phyloP scores from a whole-genome alignment of 2,113 vertebrate genomes.

The Pterophyllum scalare region DNA sequence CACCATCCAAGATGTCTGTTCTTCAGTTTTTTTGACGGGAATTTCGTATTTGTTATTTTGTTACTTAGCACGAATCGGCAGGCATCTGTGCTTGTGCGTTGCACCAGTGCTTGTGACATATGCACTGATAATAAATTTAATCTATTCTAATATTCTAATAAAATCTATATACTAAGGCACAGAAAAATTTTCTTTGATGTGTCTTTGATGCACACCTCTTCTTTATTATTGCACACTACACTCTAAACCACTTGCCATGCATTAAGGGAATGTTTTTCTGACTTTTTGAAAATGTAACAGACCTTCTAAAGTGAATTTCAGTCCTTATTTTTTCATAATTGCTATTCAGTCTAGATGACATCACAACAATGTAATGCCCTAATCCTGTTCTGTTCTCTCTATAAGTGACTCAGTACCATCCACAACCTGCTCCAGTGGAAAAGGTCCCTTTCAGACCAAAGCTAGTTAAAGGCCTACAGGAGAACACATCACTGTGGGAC shows the following conservation, averaged over 20 bases:
- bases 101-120: neutral
- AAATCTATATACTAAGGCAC: neutral
- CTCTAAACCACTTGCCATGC: conserved; percentile 64
- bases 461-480: conserved; percentile 38
- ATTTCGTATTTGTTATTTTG: neutral
- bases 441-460: conserved; percentile 48
- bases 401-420: conserved; percentile 57
- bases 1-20: too few species aligned
- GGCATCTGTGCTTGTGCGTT: neutral
- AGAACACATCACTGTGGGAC: conserved; percentile 53
- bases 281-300: conserved; percentile 64
- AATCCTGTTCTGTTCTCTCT: conserved; percentile 46
- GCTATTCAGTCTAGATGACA: conserved; percentile 64
- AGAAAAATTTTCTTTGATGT: neutral
- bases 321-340: conserved; percentile 56
- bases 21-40: neutral
- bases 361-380: conserved; percentile 54
- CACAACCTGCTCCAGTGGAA: conserved; percentile 44
- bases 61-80: neutral
- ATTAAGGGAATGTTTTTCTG: conserved; percentile 38
- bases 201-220: neutral
- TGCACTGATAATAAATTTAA: too few species aligned
- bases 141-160: too few species aligned
- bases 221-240: conserved; percentile 16
- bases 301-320: conserved; percentile 55